phyloP scores from a whole-genome alignment of 2,797 vertebrate species.

The Malurus splendens region DNA sequence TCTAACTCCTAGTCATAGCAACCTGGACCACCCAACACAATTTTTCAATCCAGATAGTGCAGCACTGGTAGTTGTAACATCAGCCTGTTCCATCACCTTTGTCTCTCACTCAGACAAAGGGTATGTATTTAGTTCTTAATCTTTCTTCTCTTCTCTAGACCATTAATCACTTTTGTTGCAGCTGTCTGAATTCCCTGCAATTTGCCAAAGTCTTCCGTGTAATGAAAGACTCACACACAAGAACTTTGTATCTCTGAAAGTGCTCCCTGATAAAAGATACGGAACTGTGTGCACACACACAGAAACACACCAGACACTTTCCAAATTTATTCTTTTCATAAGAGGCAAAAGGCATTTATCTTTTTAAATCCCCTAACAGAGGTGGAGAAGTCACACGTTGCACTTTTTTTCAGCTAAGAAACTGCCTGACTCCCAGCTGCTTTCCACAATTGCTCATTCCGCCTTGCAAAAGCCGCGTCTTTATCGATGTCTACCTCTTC shows the following conservation, averaged over 20 bases:
- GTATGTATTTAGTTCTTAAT: neutral
- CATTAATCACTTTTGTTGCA: slow-evolving; percentile 10
- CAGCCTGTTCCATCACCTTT: neutral
- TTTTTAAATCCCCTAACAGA: neutral
- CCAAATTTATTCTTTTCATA: slow-evolving; percentile 8
- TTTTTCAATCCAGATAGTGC: neutral
- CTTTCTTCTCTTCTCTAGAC: neutral
- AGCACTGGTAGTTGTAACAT: neutral
- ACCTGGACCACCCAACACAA: neutral
- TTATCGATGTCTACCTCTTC: neutral
- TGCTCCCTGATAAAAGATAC: neutral
- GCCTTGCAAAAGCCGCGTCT: neutral
- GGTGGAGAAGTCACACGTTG: neutral
- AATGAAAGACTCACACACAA: neutral
- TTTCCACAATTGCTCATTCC: neutral
- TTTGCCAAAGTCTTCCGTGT: neutral
- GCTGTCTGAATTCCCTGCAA: neutral
- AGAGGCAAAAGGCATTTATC: slow-evolving; percentile 10
- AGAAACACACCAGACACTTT: neutral
- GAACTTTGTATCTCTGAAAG: neutral
- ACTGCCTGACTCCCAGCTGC: neutral
- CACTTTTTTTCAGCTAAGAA: slow-evolving; percentile 12
- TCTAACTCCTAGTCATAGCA: neutral
- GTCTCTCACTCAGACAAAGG: neutral
- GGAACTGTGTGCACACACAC: neutral